A percentile compares a stretch with the other conserved stretches of the same genome.
phyloP scores from a whole-genome alignment of 2,888 invertebrate genomes.

The Drosophila ustulata region DNA sequence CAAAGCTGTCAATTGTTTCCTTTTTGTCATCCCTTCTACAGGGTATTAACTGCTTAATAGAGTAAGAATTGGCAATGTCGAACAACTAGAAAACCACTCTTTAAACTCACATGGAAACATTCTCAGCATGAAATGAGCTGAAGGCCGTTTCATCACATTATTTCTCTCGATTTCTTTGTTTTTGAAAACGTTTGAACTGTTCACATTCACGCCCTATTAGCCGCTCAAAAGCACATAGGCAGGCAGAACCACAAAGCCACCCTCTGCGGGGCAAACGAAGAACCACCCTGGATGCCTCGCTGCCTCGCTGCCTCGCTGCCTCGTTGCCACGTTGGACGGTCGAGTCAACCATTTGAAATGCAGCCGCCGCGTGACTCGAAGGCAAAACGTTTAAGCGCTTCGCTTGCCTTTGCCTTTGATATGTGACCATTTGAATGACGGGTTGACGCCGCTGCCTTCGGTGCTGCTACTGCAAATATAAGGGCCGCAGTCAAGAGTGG shows the following conservation, averaged over 20 bases:
- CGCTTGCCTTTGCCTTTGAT: conserved; percentile 55
- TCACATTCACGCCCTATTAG: conserved; percentile 29
- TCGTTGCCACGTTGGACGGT: not conserved
- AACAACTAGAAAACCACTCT: not conserved
- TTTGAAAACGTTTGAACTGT: conserved; percentile 30
- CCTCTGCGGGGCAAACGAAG: not conserved
- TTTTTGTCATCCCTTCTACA: not conserved
- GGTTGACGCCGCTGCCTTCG: conserved; percentile 12
- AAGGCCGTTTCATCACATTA: not conserved
- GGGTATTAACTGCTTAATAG: not conserved
- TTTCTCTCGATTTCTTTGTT: conserved; percentile 7
- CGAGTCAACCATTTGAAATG: conserved; percentile 30
- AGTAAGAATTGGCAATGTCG: not conserved
- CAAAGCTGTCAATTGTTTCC: not conserved
- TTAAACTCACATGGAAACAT: not conserved
- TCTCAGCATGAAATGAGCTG: conserved; percentile 18
- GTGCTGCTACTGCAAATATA: conserved; percentile 20
- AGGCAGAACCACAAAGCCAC: conserved; percentile 20
- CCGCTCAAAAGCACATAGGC: conserved; percentile 13
- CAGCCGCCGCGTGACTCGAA: conserved; percentile 26
- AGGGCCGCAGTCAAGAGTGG: conserved; percentile 9
- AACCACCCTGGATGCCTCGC: conserved; percentile 21
- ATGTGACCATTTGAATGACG: conserved; percentile 44
- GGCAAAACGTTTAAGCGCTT: conserved; percentile 47
- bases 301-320: not conserved